phyloP scores from a whole-genome alignment of 2,888 invertebrate species.

The Andrena praecox region DNA sequence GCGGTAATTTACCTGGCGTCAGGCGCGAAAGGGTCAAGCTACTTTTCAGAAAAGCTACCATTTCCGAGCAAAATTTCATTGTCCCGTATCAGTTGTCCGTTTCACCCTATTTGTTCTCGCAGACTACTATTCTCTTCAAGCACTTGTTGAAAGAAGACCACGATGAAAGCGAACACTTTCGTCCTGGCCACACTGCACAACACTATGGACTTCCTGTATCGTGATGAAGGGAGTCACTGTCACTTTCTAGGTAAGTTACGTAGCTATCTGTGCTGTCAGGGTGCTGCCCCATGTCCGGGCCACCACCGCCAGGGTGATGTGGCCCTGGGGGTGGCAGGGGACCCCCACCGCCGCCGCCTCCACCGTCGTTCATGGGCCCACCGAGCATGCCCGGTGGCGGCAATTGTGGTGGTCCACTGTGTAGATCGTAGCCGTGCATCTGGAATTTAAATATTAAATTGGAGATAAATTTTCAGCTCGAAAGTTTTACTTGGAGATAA shows the following conservation, averaged over 20 bases:
- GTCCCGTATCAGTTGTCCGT: neutral
- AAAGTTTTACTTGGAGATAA: no score
- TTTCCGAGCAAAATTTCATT: neutral
- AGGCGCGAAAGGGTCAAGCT: slow-evolving; percentile 27
- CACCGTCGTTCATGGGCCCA: slow-evolving; percentile 82
- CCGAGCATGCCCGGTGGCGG: slow-evolving; percentile 83
- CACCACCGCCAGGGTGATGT: slow-evolving; percentile 78
- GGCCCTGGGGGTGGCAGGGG: slow-evolving; percentile 79
- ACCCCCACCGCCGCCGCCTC: slow-evolving; percentile 79
- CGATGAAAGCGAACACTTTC: slow-evolving; percentile 61
- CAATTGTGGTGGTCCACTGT: slow-evolving; percentile 81
- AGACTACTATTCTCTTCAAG: slow-evolving; percentile 53
- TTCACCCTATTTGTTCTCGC: slow-evolving; percentile 37
- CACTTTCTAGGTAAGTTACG: slow-evolving; percentile 96
- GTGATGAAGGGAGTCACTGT: slow-evolving; percentile 87
- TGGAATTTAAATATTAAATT: slow-evolving; percentile 82
- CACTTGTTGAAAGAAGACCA: slow-evolving; percentile 55
- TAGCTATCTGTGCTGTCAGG: slow-evolving; percentile 95
- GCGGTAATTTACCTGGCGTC: neutral
- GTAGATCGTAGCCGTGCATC: slow-evolving; percentile 96
- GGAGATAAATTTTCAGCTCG: neutral
- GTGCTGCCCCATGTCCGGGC: slow-evolving; percentile 89
- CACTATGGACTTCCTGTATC: slow-evolving; percentile 87
- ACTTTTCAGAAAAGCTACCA: neutral
- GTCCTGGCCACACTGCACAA: slow-evolving; percentile 65